These are phyloP conservation scores for Meriones psammophilus DNA, from an alignment of 2,797 vertebrate species.

Conservation along the genomic window DNA sequence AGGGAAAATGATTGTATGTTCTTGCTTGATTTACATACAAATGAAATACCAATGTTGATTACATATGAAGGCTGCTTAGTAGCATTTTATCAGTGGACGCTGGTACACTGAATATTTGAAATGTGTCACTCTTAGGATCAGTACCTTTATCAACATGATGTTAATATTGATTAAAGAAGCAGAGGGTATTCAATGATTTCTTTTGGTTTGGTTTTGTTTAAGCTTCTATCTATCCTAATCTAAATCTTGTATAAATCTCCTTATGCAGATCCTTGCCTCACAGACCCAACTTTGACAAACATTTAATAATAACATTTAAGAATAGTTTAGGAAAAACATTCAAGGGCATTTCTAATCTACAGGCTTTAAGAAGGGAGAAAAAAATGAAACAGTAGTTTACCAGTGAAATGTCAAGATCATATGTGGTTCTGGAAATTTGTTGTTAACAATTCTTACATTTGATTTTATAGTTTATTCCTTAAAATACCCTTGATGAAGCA, in stretches of 20 bases:
- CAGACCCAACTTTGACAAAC: conserved; percentile 30
- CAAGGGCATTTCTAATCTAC: not conserved
- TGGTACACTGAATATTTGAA: not conserved
- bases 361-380: not conserved
- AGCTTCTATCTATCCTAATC: not conserved
- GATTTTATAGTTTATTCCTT: conserved; percentile 1
- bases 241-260: not conserved
- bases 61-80: not conserved
- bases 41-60: not conserved
- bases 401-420: not conserved
- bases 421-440: not conserved
- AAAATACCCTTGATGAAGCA: conserved; percentile 9
- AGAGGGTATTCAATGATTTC: not conserved
- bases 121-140: not conserved
- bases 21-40: not conserved
- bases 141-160: not conserved
- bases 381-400: not conserved
- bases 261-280: not conserved
- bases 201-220: not conserved
- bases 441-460: not conserved
- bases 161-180: not conserved
- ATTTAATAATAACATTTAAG: not conserved
- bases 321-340: conserved; percentile 27
- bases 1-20: not conserved
- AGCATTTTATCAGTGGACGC: not conserved